These are phyloP conservation scores for Halcyon chelicuti DNA, from an alignment of 2,797 vertebrate species.

Conservation along the genomic window DNA sequence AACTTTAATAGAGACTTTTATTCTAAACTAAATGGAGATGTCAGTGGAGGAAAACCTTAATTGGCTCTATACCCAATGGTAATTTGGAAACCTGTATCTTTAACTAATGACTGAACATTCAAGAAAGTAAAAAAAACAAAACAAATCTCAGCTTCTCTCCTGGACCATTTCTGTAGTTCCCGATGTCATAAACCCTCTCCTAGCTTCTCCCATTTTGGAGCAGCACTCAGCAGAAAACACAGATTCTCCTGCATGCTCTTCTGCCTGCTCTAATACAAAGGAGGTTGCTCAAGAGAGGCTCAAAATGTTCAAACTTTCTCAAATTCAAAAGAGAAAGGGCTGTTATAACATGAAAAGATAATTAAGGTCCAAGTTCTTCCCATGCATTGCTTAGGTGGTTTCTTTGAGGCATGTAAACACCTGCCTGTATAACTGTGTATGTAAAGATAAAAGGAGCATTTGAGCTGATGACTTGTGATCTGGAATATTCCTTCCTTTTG, in stretches of 20 bases:
- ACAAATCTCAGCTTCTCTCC: background rate
- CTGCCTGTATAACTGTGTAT: conserved; percentile 33
- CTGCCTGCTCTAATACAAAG: background rate
- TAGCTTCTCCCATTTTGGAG: background rate
- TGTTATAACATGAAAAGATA: conserved; percentile 60
- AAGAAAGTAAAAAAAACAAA: too few species aligned
- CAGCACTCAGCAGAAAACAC: background rate
- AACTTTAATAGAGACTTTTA: background rate
- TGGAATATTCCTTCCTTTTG: conserved; percentile 43
- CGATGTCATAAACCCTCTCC: background rate
- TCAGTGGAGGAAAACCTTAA: background rate
- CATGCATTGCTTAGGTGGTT: conserved; percentile 20
- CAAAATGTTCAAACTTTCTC: background rate
- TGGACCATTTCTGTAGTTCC: background rate
- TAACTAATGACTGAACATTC: background rate
- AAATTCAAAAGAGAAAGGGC: background rate
- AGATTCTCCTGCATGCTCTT: background rate
- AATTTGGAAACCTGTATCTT: background rate
- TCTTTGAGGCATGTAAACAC: conserved; percentile 57
- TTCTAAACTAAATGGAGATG: background rate
- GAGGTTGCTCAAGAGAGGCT: background rate
- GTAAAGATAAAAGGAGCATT: conserved; percentile 47
- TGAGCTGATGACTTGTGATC: conserved; percentile 25
- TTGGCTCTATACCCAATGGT: background rate
- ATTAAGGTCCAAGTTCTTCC: conserved; percentile 51